These are phyloP conservation scores for Fulica atra DNA, from an alignment of 2,113 vertebrate species.

Conservation along the genomic window DNA sequence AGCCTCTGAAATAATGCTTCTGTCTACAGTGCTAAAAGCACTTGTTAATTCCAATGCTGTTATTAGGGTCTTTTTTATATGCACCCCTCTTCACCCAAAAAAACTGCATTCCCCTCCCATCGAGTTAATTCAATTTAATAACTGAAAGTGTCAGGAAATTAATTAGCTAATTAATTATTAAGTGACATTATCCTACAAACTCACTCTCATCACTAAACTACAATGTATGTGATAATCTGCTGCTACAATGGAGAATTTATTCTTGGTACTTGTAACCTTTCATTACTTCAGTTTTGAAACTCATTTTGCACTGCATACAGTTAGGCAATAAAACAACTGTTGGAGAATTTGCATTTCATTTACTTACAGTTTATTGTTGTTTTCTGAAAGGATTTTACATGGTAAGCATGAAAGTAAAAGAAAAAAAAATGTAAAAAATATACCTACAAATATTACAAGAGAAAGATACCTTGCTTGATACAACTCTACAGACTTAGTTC, in stretches of 20 bases:
- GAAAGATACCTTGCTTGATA: slow-evolving; percentile 6
- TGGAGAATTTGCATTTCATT: slow-evolving; percentile 25
- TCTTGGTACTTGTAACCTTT: background rate
- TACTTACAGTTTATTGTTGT: slow-evolving; percentile 76
- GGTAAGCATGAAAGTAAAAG: slow-evolving; percentile 74
- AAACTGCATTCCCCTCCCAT: background rate
- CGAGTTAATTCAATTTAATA: background rate
- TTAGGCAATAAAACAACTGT: background rate
- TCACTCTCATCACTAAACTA: background rate
- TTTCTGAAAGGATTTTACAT: slow-evolving; percentile 76
- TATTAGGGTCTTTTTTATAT: background rate
- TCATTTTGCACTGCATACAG: background rate
- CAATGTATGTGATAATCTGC: background rate
- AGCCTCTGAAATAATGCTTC: background rate
- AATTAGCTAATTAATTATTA: background rate
- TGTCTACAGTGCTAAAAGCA: background rate
- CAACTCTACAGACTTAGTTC: background rate
- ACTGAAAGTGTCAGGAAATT: background rate
- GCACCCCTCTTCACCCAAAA: background rate
- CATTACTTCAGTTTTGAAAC: background rate
- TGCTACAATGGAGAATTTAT: background rate
- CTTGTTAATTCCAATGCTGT: background rate
- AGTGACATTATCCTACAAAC: background rate
- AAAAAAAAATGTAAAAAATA: slow-evolving; percentile 62
- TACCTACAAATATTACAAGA: slow-evolving; percentile 13